Evolutionary conservation across 2,113 vertebrate species (phyloP).

Genomic region (Grallaria varia): DNA sequence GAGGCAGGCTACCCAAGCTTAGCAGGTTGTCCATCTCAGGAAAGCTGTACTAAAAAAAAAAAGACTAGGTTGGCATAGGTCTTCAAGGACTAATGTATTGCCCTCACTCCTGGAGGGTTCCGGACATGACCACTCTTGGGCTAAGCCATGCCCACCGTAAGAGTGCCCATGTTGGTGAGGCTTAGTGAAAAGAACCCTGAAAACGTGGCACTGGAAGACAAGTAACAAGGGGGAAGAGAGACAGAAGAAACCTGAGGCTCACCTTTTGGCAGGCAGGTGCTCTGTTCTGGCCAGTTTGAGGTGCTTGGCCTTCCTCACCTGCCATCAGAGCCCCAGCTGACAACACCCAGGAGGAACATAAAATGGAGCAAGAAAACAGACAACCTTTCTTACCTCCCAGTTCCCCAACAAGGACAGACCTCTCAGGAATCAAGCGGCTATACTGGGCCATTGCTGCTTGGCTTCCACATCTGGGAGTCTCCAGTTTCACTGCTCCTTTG

Average conservation of each 20-base stretch:
- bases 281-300: background rate
- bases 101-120: background rate
- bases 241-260: background rate
- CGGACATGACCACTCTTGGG: fast-evolving
- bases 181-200: background rate
- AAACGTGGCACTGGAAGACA: background rate
- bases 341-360: background rate
- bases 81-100: background rate
- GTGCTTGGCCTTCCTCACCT: background rate
- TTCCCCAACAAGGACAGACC: background rate
- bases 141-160: background rate
- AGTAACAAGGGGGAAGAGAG: background rate
- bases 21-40: background rate
- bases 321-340: background rate
- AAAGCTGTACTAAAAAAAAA: background rate
- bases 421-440: background rate
- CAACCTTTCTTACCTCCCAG: background rate
- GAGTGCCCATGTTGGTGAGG: background rate
- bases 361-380: background rate
- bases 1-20: background rate
- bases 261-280: background rate
- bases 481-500: background rate
- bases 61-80: background rate
- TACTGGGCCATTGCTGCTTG: background rate
- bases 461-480: background rate